These are phyloP conservation scores for Helarctos malayanus DNA, from an alignment of 2,797 vertebrate species.

Conservation along the genomic window DNA sequence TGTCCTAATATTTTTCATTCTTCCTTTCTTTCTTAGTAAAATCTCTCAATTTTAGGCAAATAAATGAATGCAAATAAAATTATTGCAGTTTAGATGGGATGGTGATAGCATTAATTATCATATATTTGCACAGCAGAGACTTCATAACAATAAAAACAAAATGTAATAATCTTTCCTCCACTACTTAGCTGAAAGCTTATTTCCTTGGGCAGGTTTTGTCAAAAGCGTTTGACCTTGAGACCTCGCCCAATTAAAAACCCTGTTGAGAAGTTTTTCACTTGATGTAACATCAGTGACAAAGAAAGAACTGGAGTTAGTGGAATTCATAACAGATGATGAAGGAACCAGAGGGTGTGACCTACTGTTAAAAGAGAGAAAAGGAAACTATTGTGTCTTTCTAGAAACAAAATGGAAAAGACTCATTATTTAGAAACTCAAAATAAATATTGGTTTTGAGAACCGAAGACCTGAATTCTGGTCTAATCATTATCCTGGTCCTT, in stretches of 20 bases:
- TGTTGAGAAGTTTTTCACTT: constrained; percentile 4
- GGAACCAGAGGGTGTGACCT: not conserved
- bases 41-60: not conserved
- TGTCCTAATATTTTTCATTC: not conserved
- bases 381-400: constrained; percentile 14
- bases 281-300: not conserved
- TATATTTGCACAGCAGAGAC: not conserved
- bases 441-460: not conserved
- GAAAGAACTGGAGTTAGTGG: not conserved
- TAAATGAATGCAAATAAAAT: not conserved
- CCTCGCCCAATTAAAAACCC: not conserved
- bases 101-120: not conserved
- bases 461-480: not conserved
- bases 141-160: not conserved
- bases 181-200: not conserved
- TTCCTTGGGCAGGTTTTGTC: not conserved
- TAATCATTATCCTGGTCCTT: not conserved
- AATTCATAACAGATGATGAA: constrained; percentile 32
- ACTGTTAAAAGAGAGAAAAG: not conserved
- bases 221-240: not conserved
- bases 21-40: not conserved
- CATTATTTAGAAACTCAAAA: constrained; percentile 10
- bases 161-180: not conserved
- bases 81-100: not conserved
- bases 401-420: not conserved